Conservation (phyloP, 1,140 invertebrate species). For the Drosophila parvula region DNA sequence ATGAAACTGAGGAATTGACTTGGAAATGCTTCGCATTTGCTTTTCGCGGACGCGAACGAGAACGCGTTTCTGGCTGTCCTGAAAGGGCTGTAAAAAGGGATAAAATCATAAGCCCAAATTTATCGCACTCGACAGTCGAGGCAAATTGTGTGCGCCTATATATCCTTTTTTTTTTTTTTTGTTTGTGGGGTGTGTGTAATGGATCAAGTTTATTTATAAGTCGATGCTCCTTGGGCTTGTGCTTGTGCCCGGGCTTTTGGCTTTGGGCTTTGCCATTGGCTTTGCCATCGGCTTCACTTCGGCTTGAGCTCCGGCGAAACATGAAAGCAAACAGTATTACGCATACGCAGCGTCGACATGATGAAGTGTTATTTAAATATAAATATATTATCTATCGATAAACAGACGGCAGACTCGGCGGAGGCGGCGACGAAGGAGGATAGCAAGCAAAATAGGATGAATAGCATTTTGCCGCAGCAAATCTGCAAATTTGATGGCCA, state of each 20-base stretch:
- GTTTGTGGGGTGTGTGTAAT: conserved; percentile 50
- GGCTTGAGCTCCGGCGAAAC: conserved; percentile 25
- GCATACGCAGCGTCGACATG: conserved; percentile 74
- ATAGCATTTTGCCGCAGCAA: conserved; percentile 72
- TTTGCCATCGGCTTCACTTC: background rate
- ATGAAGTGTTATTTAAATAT: conserved; percentile 82
- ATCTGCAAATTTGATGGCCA: conserved; percentile 76
- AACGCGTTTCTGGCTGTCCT: background rate
- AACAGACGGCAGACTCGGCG: conserved; percentile 34
- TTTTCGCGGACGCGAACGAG: conserved; percentile 1
- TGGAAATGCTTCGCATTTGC: conserved; percentile 43
- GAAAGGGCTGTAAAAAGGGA: conserved; percentile 66
- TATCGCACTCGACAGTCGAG: conserved; percentile 69
- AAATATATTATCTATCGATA: conserved; percentile 81
- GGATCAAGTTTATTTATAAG: conserved; percentile 81
- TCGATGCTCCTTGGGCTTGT: conserved; percentile 28
- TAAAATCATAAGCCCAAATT: conserved; percentile 81
- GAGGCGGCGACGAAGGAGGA: conserved; percentile 17
- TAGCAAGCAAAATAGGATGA: conserved; percentile 36
- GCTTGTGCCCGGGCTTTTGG: background rate
- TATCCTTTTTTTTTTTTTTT: background rate
- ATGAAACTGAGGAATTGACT: conserved; percentile 58
- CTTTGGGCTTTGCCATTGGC: background rate
- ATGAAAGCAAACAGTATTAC: conserved; percentile 79
- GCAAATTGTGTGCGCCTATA: conserved; percentile 62